Percentiles rank a stretch among this genome's conserved stretches.
phyloP scores from a whole-genome alignment of 2,888 invertebrate species.

The Eustalomyia histrio region DNA sequence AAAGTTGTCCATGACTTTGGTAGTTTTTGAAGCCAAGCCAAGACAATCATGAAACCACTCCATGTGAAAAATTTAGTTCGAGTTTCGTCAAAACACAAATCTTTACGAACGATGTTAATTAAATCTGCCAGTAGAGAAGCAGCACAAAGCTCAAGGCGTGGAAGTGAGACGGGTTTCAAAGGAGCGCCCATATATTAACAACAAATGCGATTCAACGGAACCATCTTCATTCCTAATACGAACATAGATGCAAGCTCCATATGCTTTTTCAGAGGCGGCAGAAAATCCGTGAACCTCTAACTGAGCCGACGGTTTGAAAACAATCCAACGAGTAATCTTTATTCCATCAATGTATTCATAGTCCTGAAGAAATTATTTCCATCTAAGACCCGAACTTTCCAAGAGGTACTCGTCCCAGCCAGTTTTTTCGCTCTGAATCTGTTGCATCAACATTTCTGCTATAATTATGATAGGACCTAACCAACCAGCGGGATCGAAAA shows the following conservation, averaged over 20 bases:
- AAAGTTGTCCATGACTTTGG: too few relatives aligned
- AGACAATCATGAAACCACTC: background rate
- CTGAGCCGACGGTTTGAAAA: background rate
- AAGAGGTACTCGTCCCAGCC: too few relatives aligned
- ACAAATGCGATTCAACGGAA: background rate
- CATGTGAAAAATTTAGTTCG: background rate
- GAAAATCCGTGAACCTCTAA: too few relatives aligned
- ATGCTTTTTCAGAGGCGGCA: too few relatives aligned
- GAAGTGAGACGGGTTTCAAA: too few relatives aligned
- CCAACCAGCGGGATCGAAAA: too few relatives aligned
- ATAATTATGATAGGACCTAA: too few relatives aligned
- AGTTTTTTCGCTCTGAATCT: too few relatives aligned
- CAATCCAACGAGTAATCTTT: slow-evolving; percentile 13
- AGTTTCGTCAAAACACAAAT: too few relatives aligned
- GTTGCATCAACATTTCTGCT: too few relatives aligned
- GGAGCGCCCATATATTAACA: slow-evolving; percentile 6
- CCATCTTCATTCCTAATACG: background rate
- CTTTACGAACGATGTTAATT: background rate
- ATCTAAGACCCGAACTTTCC: background rate
- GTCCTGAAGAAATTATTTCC: slow-evolving; percentile 17
- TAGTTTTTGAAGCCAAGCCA: slow-evolving; percentile 28
- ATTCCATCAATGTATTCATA: background rate
- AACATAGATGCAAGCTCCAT: slow-evolving; percentile 13
- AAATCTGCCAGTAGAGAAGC: background rate
- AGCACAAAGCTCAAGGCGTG: too few relatives aligned